Percentiles rank a stretch among this genome's conserved stretches.
Evolutionary conservation across 2,888 invertebrate species (phyloP).

Genomic region (Balanococcus diminutus): DNA sequence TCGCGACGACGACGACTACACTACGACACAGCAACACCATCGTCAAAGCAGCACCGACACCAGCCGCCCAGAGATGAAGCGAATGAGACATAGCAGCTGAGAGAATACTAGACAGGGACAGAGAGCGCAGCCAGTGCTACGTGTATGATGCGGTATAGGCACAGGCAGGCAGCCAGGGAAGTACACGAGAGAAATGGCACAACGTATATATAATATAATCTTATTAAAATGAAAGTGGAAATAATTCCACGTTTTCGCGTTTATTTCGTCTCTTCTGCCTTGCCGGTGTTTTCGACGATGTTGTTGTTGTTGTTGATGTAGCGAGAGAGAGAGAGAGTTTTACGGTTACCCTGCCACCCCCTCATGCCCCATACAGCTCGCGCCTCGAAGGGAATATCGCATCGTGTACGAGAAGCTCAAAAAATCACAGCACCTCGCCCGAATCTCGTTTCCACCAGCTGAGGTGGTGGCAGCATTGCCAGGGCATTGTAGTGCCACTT

Average conservation of each 20-base stretch:
- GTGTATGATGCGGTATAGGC: background rate
- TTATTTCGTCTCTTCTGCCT: background rate
- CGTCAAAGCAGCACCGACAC: too few relatives aligned
- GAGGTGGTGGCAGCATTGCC: background rate
- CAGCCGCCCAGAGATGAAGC: background rate
- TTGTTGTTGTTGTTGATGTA: background rate
- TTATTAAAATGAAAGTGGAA: slow-evolving; percentile 41
- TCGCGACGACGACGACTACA: background rate
- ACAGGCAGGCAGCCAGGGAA: background rate
- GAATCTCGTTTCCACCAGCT: background rate
- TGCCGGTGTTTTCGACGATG: background rate
- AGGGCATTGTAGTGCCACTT: background rate
- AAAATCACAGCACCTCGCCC: background rate
- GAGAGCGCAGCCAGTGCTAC: background rate
- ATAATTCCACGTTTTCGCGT: slow-evolving; percentile 41
- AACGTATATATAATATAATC: slow-evolving; percentile 13
- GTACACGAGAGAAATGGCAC: slow-evolving; percentile 15
- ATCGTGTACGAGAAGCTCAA: background rate
- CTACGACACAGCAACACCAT: background rate
- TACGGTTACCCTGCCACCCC: too few relatives aligned
- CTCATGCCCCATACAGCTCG: too few relatives aligned
- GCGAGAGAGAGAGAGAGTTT: background rate
- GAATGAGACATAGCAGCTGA: background rate
- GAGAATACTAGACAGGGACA: background rate
- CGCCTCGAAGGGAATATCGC: background rate